Conservation (phyloP, 2,113 vertebrate genomes). For the Raja brachyura region DNA sequence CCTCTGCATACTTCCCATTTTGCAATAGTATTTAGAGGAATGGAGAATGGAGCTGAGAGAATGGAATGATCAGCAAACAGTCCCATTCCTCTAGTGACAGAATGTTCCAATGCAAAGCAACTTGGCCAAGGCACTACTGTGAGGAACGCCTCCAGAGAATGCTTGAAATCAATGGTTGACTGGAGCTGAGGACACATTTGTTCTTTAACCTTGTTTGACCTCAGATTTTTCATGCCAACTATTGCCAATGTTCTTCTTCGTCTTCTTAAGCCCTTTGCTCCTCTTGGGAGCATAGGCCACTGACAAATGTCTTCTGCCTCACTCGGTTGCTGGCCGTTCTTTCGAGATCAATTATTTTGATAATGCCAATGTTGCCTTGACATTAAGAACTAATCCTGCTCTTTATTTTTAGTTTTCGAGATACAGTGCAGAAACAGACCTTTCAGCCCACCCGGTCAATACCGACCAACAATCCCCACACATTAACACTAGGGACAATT, state of each 20-base stretch:
- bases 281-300: no score
- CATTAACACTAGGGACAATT: no score
- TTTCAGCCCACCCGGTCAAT: no score
- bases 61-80: no score
- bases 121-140: not conserved
- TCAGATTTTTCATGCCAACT: not conserved
- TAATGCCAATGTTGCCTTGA: not conserved
- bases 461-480: no score
- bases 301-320: no score
- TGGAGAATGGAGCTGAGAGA: not conserved
- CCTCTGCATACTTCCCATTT: not conserved
- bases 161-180: not conserved
- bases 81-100: no score
- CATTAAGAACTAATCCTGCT: not conserved
- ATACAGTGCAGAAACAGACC: no score
- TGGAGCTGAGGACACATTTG: not conserved
- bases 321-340: no score
- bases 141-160: not conserved
- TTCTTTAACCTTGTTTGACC: not conserved
- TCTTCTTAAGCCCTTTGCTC: no score
- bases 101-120: not conserved
- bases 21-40: not conserved
- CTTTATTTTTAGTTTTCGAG: no score
- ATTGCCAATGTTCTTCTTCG: not conserved
- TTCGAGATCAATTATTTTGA: no score